Evolutionary conservation across 2,113 vertebrate species (phyloP), one percentile per base, ranked within the genome.

Genomic region (Poecile atricapillus): DNA sequence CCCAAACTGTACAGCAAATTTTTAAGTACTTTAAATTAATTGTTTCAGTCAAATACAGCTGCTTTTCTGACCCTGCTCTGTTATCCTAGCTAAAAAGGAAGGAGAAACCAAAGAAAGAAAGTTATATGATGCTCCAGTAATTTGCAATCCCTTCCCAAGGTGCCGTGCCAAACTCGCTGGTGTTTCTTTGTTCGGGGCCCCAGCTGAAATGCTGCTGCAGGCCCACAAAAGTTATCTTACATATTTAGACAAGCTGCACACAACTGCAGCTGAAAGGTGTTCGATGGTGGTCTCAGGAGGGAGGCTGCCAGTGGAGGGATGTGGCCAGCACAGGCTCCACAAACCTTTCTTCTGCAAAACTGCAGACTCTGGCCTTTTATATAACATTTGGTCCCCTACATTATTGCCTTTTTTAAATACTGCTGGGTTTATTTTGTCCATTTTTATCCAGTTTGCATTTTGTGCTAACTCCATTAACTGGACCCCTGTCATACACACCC

Each of bases 121-220:
- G 86, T 90, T 92, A 65, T 86, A 92, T 65, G 93, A 90, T 96
- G 95, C 91, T 95, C 90, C 86, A 92, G 81, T 95, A 94, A 97
- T 81, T 95, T 93, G 89, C 86, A 96, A 94, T 95, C 89, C 68
- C 90, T 95, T 95, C 81, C 85, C 90, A 96, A 94, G 80, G 50
- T 93, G 71, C 93, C 0, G n/a, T 97, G 95, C 93, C 90, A 94
- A 96, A 82, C 80, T 80, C 0, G 3, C 89, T 78, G 81, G 83
- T 64, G 80, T 83, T 84, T 75, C 92, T 96, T 96, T 96, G 92
- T 95, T 90, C 10, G 0, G 58, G 65, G 69, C 49, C 68, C 68
- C 88, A 93, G 87, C 75, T 1, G 33, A 96, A 96, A 94, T 58
- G 93, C 83, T 95, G 93, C 86, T 96, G 86, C 71, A 69, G 75